Conservation (phyloP, 2,888 invertebrate species). For the Dendrolimus pini region DNA sequence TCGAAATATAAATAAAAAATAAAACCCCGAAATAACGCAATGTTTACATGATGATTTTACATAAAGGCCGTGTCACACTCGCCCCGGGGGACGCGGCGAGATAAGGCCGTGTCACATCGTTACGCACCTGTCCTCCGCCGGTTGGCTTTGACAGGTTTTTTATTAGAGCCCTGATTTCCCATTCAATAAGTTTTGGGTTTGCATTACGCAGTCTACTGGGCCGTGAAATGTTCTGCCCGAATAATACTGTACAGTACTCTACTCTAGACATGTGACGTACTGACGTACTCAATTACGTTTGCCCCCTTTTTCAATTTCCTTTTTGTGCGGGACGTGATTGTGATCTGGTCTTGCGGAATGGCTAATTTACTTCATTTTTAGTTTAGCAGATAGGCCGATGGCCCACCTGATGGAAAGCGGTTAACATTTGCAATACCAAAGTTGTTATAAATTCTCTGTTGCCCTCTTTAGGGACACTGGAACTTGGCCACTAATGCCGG, state of each 20-base stretch:
- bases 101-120: conserved; percentile 6
- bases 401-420: neutral
- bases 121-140: conserved; percentile 44
- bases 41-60: conserved; percentile 9
- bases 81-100: neutral
- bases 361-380: neutral
- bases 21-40: neutral
- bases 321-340: too few relatives aligned
- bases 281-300: conserved; percentile 33
- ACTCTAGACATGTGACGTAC: conserved; percentile 19
- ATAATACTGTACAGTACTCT: conserved; percentile 21
- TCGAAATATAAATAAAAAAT: too few relatives aligned
- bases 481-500: too few relatives aligned
- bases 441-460: neutral
- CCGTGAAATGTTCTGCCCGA: conserved; percentile 51
- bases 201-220: conserved; percentile 52
- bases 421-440: neutral
- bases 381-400: neutral
- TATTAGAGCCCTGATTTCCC: conserved; percentile 64
- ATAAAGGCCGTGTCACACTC: conserved; percentile 10
- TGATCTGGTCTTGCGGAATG: too few relatives aligned
- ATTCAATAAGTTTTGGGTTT: conserved; percentile 64
- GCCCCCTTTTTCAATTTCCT: conserved; percentile 1
- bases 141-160: conserved; percentile 66
- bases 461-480: too few relatives aligned